These are phyloP conservation scores for Scotopteryx bipunctaria DNA, from an alignment of 2,888 invertebrate species.

Conservation along the genomic window DNA sequence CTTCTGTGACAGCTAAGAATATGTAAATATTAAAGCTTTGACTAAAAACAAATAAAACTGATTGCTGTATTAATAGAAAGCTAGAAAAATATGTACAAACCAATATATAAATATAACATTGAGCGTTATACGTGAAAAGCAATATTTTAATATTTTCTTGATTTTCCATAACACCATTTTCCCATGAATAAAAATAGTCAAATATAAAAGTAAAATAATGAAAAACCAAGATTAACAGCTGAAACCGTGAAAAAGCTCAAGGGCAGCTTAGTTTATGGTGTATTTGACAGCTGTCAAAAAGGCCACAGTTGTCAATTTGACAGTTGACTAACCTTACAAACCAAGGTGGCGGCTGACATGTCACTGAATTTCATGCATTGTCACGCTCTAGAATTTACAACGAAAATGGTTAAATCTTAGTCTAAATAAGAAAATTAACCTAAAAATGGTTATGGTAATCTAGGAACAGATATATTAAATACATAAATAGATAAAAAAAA, in stretches of 20 bases:
- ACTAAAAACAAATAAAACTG: too few relatives aligned
- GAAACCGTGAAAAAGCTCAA: conserved; percentile 15
- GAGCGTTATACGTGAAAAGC: conserved; percentile 18
- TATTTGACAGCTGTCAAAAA: conserved; percentile 46
- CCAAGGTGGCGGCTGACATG: conserved; percentile 70
- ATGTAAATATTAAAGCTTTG: too few relatives aligned
- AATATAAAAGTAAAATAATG: background rate
- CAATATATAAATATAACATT: background rate
- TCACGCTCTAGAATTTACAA: conserved; percentile 80
- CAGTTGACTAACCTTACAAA: conserved; percentile 72
- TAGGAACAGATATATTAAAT: background rate
- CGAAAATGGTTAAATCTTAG: conserved; percentile 36
- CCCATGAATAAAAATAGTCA: background rate
- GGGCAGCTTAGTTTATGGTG: conserved; percentile 14
- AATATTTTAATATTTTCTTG: background rate
- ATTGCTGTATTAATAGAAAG: too few relatives aligned
- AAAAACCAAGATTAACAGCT: conserved; percentile 6
- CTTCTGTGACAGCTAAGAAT: too few relatives aligned
- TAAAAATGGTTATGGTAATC: background rate
- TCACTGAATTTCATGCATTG: conserved; percentile 76
- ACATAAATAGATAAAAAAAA: background rate
- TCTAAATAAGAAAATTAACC: conserved; percentile 8
- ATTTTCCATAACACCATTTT: background rate
- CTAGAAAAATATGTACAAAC: background rate
- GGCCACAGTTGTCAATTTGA: conserved; percentile 53